Conservation (phyloP, 2,888 invertebrate species). For the Xestia c-nigrum region DNA sequence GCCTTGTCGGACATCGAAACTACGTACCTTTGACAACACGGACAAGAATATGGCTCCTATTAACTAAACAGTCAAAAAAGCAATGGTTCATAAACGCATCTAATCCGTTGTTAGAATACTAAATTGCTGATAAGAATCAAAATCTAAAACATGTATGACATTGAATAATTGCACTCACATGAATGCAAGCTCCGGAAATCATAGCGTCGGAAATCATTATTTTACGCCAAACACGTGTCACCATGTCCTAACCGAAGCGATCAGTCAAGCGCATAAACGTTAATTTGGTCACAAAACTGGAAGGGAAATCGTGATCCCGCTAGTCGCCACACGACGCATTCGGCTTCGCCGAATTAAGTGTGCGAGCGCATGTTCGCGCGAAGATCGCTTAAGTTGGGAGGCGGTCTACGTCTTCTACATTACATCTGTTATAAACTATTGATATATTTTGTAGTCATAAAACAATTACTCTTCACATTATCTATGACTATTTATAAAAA, state of each 20-base stretch:
- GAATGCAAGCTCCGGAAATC: background rate
- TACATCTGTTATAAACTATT: background rate
- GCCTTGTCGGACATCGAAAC: constrained; percentile 42
- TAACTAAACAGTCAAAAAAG: constrained; percentile 28
- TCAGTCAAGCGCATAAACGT: background rate
- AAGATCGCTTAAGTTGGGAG: background rate
- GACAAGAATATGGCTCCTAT: constrained; percentile 37
- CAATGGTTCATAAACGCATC: constrained; percentile 1
- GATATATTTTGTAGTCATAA: constrained; percentile 14
- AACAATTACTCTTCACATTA: background rate
- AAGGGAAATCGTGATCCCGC: background rate
- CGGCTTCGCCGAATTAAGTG: background rate
- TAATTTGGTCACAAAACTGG: background rate
- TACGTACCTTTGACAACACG: constrained; percentile 38
- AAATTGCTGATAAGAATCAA: background rate
- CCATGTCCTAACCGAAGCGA: constrained; percentile 1
- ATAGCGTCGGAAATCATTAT: background rate
- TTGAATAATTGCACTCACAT: background rate
- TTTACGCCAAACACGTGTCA: background rate
- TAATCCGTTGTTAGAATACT: background rate
- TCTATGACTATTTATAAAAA: background rate
- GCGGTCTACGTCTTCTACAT: background rate
- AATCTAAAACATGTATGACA: background rate
- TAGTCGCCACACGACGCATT: background rate
- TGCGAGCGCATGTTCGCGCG: background rate